Conservation (phyloP, 2,113 vertebrate species). For the Sturnus vulgaris region DNA sequence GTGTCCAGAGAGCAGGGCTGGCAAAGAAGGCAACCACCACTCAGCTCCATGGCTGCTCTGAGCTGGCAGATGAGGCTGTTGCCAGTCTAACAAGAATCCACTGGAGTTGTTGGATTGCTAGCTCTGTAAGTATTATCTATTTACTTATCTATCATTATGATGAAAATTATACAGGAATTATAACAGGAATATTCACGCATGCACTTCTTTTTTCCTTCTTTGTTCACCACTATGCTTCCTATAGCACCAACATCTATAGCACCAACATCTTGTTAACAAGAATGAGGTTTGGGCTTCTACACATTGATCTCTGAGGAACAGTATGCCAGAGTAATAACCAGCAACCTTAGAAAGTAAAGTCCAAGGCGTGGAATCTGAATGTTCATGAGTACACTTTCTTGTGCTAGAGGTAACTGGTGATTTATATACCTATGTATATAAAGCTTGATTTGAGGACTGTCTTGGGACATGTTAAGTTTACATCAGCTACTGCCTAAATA, state of each 20-base stretch:
- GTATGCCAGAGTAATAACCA: not conserved
- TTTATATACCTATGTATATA: not conserved
- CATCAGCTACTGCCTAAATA: not conserved
- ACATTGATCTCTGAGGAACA: not conserved
- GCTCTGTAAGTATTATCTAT: not conserved
- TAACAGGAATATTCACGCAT: not conserved
- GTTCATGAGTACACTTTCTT: not conserved
- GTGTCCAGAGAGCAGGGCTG: not conserved
- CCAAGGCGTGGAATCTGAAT: not conserved
- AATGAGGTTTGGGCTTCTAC: not conserved
- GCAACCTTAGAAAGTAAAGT: not conserved
- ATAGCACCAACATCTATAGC: not conserved
- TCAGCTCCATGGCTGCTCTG: not conserved
- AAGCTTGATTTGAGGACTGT: not conserved
- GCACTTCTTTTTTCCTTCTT: not conserved
- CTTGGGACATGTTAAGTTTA: not conserved
- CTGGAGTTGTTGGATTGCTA: not conserved
- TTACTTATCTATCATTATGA: not conserved
- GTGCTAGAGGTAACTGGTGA: not conserved
- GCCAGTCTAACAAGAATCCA: not conserved
- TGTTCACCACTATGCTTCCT: not conserved
- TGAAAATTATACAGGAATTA: not conserved
- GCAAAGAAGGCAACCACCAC: not conserved
- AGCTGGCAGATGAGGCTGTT: not conserved
- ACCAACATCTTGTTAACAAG: not conserved